These are phyloP conservation scores for Liodrosophila aerea DNA, from an alignment of 2,888 invertebrate genomes.

Conservation along the genomic window DNA sequence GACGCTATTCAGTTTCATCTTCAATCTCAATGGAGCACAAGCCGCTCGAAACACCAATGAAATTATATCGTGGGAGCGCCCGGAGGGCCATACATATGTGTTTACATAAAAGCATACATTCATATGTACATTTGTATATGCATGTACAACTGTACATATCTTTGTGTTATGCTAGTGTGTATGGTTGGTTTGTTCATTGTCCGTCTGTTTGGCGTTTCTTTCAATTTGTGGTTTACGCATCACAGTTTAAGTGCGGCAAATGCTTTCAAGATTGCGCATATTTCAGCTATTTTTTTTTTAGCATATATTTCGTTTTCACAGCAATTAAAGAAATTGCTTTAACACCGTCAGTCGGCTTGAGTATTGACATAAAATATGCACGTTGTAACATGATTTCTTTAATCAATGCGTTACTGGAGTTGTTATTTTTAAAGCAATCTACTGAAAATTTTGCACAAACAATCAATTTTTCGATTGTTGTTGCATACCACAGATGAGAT, in stretches of 20 bases:
- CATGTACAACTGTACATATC: not conserved
- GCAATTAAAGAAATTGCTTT: constrained; percentile 56
- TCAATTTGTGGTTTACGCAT: constrained; percentile 36
- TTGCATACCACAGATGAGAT: too few relatives aligned
- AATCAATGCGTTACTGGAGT: too few relatives aligned
- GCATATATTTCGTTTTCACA: constrained; percentile 24
- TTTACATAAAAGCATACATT: not conserved
- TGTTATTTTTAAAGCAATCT: too few relatives aligned
- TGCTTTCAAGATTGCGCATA: constrained; percentile 31
- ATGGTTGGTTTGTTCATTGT: constrained; percentile 18
- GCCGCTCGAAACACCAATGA: constrained; percentile 27
- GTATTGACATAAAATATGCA: constrained; percentile 2
- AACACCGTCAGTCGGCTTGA: constrained; percentile 16
- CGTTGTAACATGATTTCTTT: too few relatives aligned
- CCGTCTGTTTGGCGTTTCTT: constrained; percentile 37
- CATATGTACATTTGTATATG: not conserved
- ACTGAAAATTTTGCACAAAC: too few relatives aligned
- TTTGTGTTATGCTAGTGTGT: not conserved
- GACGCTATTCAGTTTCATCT: constrained; percentile 47
- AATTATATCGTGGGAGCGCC: constrained; percentile 64
- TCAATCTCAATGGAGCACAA: constrained; percentile 46
- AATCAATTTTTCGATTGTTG: too few relatives aligned
- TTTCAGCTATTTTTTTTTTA: not conserved
- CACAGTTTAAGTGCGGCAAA: constrained; percentile 29
- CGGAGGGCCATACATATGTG: constrained; percentile 23